Evolutionary conservation across 2,888 invertebrate genomes (phyloP), one percentile per base, ranked within the genome.

Genomic region (Coenonympha glycerion): DNA sequence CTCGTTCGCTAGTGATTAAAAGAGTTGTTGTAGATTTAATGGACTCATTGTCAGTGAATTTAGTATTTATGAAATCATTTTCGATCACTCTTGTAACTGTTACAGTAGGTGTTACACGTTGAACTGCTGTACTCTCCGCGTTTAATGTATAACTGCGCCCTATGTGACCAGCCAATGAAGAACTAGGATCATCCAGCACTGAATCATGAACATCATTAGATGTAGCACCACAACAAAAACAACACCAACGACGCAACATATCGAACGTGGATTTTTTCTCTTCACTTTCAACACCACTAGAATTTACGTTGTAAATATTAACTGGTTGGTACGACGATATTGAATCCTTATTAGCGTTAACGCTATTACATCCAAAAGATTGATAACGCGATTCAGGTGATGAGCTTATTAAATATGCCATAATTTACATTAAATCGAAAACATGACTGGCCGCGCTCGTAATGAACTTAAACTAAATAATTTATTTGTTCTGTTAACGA

Each of bases 71-170:
- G 8, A 70, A 62, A 47, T 76, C 73, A 47, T 69, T 65, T 15
- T 79, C 73, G 9, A 73, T 58, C n/a, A 62, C 57, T 53, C 58
- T 67, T 6, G 67, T 68, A 13, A 70, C 56, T 16, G 62, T 61
- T 21, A 71, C 53, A 6, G 62, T 54, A 1, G 72, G 69, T 49
- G 53, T 37, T 19, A 59, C 30, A 21, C 42, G 47, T 18, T 60
- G 53, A 30, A 45, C 46, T 30, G 59, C 53, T 16, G 34, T 61
- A 16, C 56, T 49, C 39, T 55, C 49, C 50, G 73, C 64, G 53
- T 69, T 75, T 22, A 84, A 58, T 9, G 70, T 74, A 50, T 84
- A 85, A 65, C 77, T 86, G 54, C 68, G 74, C 15, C 71, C 69
- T 6, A 68, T 63, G 24, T 76, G 75, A 6, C 75, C 66, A 6